Conservation (phyloP, 2,888 invertebrate genomes). For the Hydropsyche betteni region DNA sequence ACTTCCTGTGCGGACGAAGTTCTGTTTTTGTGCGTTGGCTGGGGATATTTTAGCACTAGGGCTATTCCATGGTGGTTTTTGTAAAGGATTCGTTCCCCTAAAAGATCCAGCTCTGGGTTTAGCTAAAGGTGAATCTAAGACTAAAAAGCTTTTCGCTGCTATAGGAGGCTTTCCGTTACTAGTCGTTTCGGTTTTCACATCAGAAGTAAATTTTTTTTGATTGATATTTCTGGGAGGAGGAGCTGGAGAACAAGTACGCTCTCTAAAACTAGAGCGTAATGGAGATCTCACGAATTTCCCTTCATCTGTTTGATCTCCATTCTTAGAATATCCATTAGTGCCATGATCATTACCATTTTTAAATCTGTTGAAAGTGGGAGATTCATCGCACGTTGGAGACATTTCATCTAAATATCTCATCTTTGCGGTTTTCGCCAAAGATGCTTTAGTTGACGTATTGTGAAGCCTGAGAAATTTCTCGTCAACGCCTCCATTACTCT, state of each 20-base stretch:
- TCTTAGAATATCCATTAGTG: constrained; percentile 33
- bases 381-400: constrained; percentile 52
- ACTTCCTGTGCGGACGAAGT: constrained; percentile 61
- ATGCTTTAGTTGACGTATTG: constrained; percentile 68
- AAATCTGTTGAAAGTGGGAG: constrained; percentile 17
- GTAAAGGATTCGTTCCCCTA: constrained; percentile 55
- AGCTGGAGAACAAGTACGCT: constrained; percentile 59
- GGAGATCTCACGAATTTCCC: constrained; percentile 56
- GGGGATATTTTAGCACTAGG: constrained; percentile 58
- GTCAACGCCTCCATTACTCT: constrained; percentile 42
- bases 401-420: constrained; percentile 67
- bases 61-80: constrained; percentile 64
- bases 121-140: constrained; percentile 41
- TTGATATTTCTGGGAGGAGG: constrained; percentile 55
- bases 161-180: constrained; percentile 45
- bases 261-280: constrained; percentile 61
- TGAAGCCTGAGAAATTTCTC: constrained; percentile 64
- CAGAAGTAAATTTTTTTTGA: constrained; percentile 55
- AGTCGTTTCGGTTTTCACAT: constrained; percentile 37
- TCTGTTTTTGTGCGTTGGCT: constrained; percentile 54
- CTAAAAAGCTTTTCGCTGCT: constrained; percentile 40
- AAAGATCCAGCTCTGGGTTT: constrained; percentile 45
- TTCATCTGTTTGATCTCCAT: constrained; percentile 41
- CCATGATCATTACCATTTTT: constrained; percentile 22
- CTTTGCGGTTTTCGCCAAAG: constrained; percentile 69